phyloP scores from a whole-genome alignment of 2,888 invertebrate species.

The Megaustenia siamemsis region DNA sequence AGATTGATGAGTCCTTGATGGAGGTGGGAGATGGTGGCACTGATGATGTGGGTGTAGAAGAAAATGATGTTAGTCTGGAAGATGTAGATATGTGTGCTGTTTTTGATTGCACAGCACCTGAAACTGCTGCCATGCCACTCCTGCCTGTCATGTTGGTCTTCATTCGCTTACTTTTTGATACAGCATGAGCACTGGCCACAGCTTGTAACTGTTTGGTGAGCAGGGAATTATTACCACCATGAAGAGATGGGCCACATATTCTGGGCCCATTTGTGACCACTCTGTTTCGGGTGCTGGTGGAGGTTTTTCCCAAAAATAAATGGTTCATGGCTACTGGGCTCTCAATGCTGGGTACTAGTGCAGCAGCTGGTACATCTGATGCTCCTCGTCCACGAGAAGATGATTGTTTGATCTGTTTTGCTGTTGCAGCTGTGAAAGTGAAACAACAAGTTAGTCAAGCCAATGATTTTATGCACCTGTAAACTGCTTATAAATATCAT shows the following conservation, averaged over 20 bases:
- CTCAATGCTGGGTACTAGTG: conserved; percentile 72
- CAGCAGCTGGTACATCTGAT: conserved; percentile 52
- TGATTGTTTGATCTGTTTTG: conserved; percentile 59
- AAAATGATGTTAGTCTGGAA: not conserved
- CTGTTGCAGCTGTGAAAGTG: conserved; percentile 70
- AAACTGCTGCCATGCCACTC: not conserved
- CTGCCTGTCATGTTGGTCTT: conserved; percentile 22
- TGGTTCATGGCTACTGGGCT: conserved; percentile 78
- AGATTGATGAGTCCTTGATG: not conserved
- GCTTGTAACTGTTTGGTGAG: conserved; percentile 58
- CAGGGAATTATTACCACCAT: conserved; percentile 24
- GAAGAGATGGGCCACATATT: conserved; percentile 58
- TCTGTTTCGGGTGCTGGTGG: conserved; percentile 65
- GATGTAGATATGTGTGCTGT: not conserved
- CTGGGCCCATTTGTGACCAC: conserved; percentile 73
- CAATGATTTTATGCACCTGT: no score
- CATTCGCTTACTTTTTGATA: conserved; percentile 49
- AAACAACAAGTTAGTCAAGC: not conserved
- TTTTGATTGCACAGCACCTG: not conserved
- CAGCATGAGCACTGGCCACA: conserved; percentile 54
- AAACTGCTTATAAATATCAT: not conserved
- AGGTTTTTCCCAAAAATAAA: conserved; percentile 74
- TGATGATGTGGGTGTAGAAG: not conserved
- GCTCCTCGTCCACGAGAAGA: not conserved
- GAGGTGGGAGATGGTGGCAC: not conserved